These are phyloP conservation scores for Harpalus rubripes DNA, from an alignment of 2,888 invertebrate genomes.

Conservation along the genomic window DNA sequence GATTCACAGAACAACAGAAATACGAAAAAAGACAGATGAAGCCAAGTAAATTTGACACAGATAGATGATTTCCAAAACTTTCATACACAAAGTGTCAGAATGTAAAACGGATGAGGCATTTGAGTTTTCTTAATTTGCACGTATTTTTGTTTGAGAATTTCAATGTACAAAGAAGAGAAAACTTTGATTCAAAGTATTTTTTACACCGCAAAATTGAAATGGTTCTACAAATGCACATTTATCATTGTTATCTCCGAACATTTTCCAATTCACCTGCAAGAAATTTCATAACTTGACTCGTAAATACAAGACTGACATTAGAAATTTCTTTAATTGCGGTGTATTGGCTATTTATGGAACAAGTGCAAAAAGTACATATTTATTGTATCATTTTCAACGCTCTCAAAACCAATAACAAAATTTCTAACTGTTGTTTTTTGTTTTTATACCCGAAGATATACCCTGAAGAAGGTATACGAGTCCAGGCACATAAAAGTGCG, in stretches of 20 bases:
- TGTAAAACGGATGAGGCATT: constrained; percentile 48
- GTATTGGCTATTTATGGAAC: too few species aligned
- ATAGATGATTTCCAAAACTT: constrained; percentile 53
- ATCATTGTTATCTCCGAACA: constrained; percentile 14
- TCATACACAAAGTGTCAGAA: constrained; percentile 52
- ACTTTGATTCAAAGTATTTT: constrained; percentile 2
- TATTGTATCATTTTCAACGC: too few species aligned
- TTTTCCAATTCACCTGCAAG: not conserved
- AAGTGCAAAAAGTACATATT: too few species aligned
- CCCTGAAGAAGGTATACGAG: too few species aligned
- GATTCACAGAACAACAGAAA: constrained; percentile 30
- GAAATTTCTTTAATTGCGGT: too few species aligned
- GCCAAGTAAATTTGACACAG: constrained; percentile 58
- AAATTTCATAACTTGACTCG: not conserved
- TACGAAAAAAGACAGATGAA: constrained; percentile 55
- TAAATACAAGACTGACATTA: not conserved
- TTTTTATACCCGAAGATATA: too few species aligned
- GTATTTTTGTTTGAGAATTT: constrained; percentile 11
- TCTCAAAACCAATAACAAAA: too few species aligned
- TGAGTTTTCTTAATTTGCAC: constrained; percentile 43
- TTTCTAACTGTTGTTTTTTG: too few species aligned
- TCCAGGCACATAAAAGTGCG: too few species aligned
- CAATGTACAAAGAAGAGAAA: not conserved
- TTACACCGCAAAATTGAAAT: constrained; percentile 8
- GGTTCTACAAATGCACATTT: not conserved